Conservation (phyloP, 1,140 invertebrate genomes). For the Drosophila chauvacae region DNA sequence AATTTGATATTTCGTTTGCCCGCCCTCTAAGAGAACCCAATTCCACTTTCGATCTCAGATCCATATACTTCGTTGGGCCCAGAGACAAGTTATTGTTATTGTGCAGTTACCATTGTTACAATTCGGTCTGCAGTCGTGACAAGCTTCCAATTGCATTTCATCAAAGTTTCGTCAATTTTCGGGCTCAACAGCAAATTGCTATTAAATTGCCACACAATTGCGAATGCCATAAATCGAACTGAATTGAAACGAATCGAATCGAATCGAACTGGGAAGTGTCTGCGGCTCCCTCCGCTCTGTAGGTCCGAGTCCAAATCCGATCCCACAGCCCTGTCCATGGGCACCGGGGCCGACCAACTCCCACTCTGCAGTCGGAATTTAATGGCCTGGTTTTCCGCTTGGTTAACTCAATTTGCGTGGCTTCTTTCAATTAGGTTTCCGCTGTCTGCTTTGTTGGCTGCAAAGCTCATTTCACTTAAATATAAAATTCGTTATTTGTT, state of each 20-base stretch:
- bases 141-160: slow-evolving; percentile 78
- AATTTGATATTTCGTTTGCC: background rate
- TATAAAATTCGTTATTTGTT: slow-evolving; percentile 70
- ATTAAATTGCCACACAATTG: slow-evolving; percentile 81
- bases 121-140: slow-evolving; percentile 49
- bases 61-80: slow-evolving; percentile 13
- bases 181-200: slow-evolving; percentile 70
- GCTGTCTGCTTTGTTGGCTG: slow-evolving; percentile 48
- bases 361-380: slow-evolving; percentile 62
- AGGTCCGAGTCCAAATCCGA: slow-evolving; percentile 26
- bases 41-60: slow-evolving; percentile 49
- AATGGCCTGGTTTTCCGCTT: slow-evolving; percentile 81
- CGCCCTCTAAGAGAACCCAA: slow-evolving; percentile 14
- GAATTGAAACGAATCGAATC: slow-evolving; percentile 65
- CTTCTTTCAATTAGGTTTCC: slow-evolving; percentile 81
- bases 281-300: slow-evolving; percentile 10
- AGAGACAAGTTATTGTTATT: slow-evolving; percentile 31
- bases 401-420: slow-evolving; percentile 81
- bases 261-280: slow-evolving; percentile 27
- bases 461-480: slow-evolving; percentile 71
- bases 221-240: slow-evolving; percentile 75
- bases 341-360: slow-evolving; percentile 6
- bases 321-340: slow-evolving; percentile 15
- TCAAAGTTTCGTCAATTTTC: slow-evolving; percentile 71
- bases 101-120: slow-evolving; percentile 69